Percentiles rank a stretch among this genome's conserved stretches.
phyloP scores from a whole-genome alignment of 2,888 invertebrate genomes.

The Helicoverpa assulta region DNA sequence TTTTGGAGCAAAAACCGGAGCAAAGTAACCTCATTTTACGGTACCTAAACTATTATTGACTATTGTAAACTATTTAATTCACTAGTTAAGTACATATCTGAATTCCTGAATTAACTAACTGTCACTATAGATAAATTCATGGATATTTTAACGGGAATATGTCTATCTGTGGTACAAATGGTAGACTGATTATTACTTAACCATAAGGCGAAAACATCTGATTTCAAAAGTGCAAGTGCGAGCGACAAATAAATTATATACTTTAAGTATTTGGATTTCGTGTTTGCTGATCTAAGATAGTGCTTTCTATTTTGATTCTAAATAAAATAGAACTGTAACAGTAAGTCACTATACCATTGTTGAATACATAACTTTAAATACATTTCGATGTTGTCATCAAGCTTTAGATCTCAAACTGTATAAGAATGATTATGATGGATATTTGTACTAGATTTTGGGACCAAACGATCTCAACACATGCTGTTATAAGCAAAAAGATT shows the following conservation, averaged over 20 bases:
- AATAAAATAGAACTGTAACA: constrained; percentile 57
- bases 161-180: constrained; percentile 57
- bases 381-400: constrained; percentile 31
- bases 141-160: constrained; percentile 61
- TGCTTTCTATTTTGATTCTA: constrained; percentile 66
- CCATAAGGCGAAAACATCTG: constrained; percentile 59
- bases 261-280: constrained; percentile 43
- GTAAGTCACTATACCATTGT: constrained; percentile 35
- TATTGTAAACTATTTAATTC: constrained; percentile 80
- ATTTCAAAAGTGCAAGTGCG: constrained; percentile 56
- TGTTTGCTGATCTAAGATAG: constrained; percentile 71
- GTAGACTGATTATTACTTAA: constrained; percentile 55
- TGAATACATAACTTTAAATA: constrained; percentile 34
- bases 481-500: constrained; percentile 62
- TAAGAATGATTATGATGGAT: constrained; percentile 61
- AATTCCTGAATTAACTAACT: constrained; percentile 69
- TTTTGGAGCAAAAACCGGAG: no score
- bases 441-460: constrained; percentile 85
- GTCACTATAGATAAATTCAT: constrained; percentile 66
- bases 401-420: constrained; percentile 43
- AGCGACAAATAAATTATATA: constrained; percentile 42
- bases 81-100: constrained; percentile 84
- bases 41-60: constrained; percentile 76
- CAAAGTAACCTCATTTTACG: no score
- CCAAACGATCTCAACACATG: constrained; percentile 74